Conservation (phyloP, 2,888 invertebrate genomes). For the Oxyteleia sp. region DNA sequence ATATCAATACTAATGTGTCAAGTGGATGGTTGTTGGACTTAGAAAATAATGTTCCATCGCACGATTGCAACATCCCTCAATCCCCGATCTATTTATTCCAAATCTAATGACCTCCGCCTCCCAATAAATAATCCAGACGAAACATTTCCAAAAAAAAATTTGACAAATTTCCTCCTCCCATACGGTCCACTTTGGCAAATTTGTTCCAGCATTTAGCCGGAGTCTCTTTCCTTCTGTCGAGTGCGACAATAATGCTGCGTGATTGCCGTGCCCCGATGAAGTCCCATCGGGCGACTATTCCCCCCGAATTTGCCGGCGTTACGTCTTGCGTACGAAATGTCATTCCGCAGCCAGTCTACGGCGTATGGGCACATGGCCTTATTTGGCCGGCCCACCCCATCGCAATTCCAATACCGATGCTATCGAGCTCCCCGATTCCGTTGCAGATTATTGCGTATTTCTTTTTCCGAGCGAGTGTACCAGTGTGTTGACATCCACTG, state of each 20-base stretch:
- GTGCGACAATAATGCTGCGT: constrained; percentile 60
- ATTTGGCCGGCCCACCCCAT: neutral
- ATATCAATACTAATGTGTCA: constrained; percentile 74
- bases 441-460: constrained; percentile 67
- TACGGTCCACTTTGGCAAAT: constrained; percentile 18
- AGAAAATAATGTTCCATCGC: constrained; percentile 12
- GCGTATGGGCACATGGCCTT: constrained; percentile 33
- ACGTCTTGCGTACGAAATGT: constrained; percentile 73
- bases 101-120: neutral
- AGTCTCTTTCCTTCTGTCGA: neutral
- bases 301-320: constrained; percentile 47
- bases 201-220: constrained; percentile 30
- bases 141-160: neutral
- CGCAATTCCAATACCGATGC: constrained; percentile 2
- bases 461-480: constrained; percentile 56
- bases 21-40: constrained; percentile 32
- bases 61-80: constrained; percentile 2
- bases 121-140: constrained; percentile 19
- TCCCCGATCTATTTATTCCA: neutral
- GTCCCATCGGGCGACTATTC: constrained; percentile 49
- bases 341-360: constrained; percentile 36
- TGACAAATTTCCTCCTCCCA: constrained; percentile 14
- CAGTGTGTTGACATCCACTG: constrained; percentile 70
- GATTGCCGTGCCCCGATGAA: constrained; percentile 67
- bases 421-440: constrained; percentile 38